phyloP scores from a whole-genome alignment of 2,888 invertebrate genomes.

The Lissonota sp. region DNA sequence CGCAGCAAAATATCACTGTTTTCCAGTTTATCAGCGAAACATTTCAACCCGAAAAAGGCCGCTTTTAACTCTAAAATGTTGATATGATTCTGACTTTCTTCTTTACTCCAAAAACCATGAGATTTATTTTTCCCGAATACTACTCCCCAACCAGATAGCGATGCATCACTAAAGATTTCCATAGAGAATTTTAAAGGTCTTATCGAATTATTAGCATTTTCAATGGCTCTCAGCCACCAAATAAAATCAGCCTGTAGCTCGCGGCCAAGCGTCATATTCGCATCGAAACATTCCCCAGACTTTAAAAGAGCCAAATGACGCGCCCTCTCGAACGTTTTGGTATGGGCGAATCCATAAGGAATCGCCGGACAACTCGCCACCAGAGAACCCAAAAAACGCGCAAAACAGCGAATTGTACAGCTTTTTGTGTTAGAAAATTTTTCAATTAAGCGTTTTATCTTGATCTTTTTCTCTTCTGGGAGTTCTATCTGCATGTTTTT shows the following conservation, averaged over 20 bases:
- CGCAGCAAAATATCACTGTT: slow-evolving; percentile 44
- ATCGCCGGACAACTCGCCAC: slow-evolving; percentile 17
- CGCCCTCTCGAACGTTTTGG: too few species aligned
- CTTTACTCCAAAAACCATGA: slow-evolving; percentile 48
- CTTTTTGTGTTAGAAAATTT: slow-evolving; percentile 8
- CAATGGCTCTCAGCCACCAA: slow-evolving; percentile 17
- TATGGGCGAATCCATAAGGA: too few species aligned
- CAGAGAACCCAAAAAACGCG: slow-evolving; percentile 20
- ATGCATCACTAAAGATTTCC: slow-evolving; percentile 61
- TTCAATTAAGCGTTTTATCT: not conserved
- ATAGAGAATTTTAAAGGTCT: slow-evolving; percentile 12
- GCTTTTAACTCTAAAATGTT: slow-evolving; percentile 56
- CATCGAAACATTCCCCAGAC: too few species aligned
- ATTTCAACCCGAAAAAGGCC: slow-evolving; percentile 60
- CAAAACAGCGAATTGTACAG: slow-evolving; percentile 15
- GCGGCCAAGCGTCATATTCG: slow-evolving; percentile 12
- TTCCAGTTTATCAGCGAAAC: slow-evolving; percentile 41
- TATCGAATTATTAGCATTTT: slow-evolving; percentile 24
- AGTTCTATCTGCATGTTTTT: slow-evolving; percentile 21
- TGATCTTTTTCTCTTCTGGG: not conserved
- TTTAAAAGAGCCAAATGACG: too few species aligned
- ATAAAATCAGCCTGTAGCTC: slow-evolving; percentile 11
- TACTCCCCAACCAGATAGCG: slow-evolving; percentile 55
- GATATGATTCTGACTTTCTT: slow-evolving; percentile 44
- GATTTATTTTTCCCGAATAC: slow-evolving; percentile 20